Evolutionary conservation across 2,113 vertebrate species (phyloP), one percentile per base, ranked within the genome.

Genomic region (Regulus satrapa): DNA sequence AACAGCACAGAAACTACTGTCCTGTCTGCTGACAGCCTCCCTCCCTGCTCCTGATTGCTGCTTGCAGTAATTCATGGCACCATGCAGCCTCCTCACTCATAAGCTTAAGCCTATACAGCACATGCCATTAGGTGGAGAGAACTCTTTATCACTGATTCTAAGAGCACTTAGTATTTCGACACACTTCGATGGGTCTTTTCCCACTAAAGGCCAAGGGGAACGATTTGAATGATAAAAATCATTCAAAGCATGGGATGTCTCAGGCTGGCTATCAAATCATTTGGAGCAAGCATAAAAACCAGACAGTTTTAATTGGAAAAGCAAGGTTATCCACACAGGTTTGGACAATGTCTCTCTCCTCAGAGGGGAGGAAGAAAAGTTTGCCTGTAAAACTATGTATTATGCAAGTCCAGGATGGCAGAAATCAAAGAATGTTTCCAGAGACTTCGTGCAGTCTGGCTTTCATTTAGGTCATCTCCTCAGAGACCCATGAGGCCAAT

Each of bases 351-450:
- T 8, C 14, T 59, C n/a, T 41, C 36, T 51, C 23, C 18, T 64
- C 32, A 49, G 14, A 49, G 26, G 2, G 4, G 0, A 3, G 4
- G 0, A 3, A 4, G 11, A 23, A 51, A 43, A 20, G 6, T 32
- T 63, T 79, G 34, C 62, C 43, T 85, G 12, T 71, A 71, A 92
- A 48, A 45, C 28, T 43, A 9, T 10, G 18, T 46, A 3, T 72
- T 83, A 34, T 4, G 41, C 6, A 58, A 49, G 25, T n/a, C 23
- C 54, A 17, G 19, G 43, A 29, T 48, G 24, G 16, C 6, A 59
- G 32, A 63, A 82, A 55, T 31, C 38, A 11, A 71, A 59, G 20
- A 91, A 12, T 29, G 58, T n/a, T 74, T 92, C 28, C 56, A 58
- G 55, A 86, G 16, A 46, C 14, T 54, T 62, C 6, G 1, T 61